Evolutionary conservation across 2,888 invertebrate species (phyloP).

Genomic region (Drosophila neutralis): DNA sequence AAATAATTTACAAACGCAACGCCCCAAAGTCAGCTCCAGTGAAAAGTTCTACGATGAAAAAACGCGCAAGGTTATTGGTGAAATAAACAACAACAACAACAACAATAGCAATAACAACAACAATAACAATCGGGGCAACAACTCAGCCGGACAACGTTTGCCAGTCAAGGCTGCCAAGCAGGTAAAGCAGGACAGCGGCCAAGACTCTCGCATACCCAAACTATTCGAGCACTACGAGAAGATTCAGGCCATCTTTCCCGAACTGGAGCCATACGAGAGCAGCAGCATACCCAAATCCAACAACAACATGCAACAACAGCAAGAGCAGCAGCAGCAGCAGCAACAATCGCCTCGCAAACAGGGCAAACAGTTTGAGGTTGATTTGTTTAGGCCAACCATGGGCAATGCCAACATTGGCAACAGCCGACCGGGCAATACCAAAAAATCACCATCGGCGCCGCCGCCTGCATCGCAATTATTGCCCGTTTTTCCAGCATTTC

Average conservation of each 20-base stretch:
- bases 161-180: conserved; percentile 84
- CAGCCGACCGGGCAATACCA: conserved; percentile 83
- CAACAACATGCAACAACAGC: conserved; percentile 24
- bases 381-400: conserved; percentile 59
- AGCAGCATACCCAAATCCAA: conserved; percentile 51
- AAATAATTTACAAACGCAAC: conserved; percentile 62
- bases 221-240: conserved; percentile 91
- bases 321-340: conserved; percentile 4
- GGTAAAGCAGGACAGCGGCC: conserved; percentile 79
- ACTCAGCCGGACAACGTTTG: conserved; percentile 55
- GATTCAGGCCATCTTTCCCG: conserved; percentile 91
- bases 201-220: conserved; percentile 87
- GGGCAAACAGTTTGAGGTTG: conserved; percentile 69
- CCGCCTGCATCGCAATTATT: conserved; percentile 64
- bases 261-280: conserved; percentile 86
- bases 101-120: conserved; percentile 26
- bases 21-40: conserved; percentile 66
- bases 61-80: conserved; percentile 76
- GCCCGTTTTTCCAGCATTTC: conserved; percentile 48
- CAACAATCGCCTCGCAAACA: conserved; percentile 50
- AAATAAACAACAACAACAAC: conserved; percentile 51
- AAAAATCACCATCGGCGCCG: conserved; percentile 81
- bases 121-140: conserved; percentile 27
- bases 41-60: conserved; percentile 75
- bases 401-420: conserved; percentile 37